Evolutionary conservation across 2,888 invertebrate species (phyloP), one percentile per base, ranked within the genome.

Genomic region (Aspidiotus rigidus): DNA sequence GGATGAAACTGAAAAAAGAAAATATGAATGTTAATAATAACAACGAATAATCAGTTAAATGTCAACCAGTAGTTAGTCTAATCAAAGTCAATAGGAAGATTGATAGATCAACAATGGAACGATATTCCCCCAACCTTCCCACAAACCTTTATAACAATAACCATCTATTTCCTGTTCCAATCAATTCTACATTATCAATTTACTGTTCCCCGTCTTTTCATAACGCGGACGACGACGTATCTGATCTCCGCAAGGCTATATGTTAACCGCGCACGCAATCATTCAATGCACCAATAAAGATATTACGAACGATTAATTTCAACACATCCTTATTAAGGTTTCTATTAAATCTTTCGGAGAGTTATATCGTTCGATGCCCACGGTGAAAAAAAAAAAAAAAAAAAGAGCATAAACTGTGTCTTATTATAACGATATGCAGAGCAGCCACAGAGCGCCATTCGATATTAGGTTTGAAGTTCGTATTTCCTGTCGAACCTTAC

Each of bases 11-110:
- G 40, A 64, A 49, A 49, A 49, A 49, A 13, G 49, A 49, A 49
- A 49, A 49, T 28, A 49, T 13, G 49, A 49, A 11, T 11, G n/a
- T 13, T 39, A 53, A 54, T 40, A 54, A 54, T 49, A 62, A 62
- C 54, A 64, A 64, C 64, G 49, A 64, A 64, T 64, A 54, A 64
- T 64, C 64, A 64, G 64, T 66, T 28, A 44, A 66, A 60, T 56
- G 66, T 66, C 66, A 66, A 57, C 60, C 66, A 66, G 66, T 66
- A 66, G 66, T 66, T 66, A 66, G 66, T 57, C 64, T 66, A 66
- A 66, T 66, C 66, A 66, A 66, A 66, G 66, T 66, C 66, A 66
- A 66, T 66, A 66, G 66, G 66, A 66, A 66, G 66, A 66, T 66
- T 66, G 66, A 66, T 66, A 66, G 66, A 66, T 66, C 66, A 66